Conservation (phyloP, 2,888 invertebrate species). For the Tetrapedia diversipes region DNA sequence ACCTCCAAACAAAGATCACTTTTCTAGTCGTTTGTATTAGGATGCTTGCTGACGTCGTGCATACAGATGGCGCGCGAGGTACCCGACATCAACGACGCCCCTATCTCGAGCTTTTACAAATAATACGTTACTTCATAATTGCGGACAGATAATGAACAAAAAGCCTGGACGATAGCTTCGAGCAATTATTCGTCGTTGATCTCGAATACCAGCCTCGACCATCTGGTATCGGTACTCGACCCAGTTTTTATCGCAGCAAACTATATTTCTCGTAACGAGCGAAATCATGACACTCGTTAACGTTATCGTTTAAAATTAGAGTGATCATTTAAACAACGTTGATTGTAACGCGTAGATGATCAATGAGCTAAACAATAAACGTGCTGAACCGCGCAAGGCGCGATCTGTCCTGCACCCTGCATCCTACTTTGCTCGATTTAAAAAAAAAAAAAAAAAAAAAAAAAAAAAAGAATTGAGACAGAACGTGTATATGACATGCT, state of each 20-base stretch:
- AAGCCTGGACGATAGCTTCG: not conserved
- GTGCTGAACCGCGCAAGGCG: conserved; percentile 49
- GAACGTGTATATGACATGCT: not conserved
- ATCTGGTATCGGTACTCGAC: conserved; percentile 1
- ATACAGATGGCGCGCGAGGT: not conserved
- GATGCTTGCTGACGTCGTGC: conserved; percentile 2
- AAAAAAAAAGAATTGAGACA: too few species aligned
- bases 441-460: too few species aligned
- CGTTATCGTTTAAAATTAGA: conserved; percentile 2
- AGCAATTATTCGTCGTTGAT: not conserved
- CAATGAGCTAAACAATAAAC: conserved; percentile 45
- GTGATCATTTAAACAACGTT: conserved; percentile 16
- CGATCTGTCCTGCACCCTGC: conserved; percentile 40
- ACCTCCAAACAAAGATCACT: not conserved
- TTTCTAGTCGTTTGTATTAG: conserved; percentile 1
- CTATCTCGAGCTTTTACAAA: not conserved
- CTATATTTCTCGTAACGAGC: not conserved
- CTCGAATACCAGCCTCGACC: conserved; percentile 6
- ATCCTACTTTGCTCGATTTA: conserved; percentile 41
- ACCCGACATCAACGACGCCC: conserved; percentile 20
- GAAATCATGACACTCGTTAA: conserved; percentile 1
- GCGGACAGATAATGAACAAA: not conserved
- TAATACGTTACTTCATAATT: not conserved
- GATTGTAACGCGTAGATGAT: conserved; percentile 41
- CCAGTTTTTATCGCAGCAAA: not conserved